These are phyloP conservation scores for Vireo altiloquus DNA, from an alignment of 2,113 vertebrate genomes.

Conservation along the genomic window DNA sequence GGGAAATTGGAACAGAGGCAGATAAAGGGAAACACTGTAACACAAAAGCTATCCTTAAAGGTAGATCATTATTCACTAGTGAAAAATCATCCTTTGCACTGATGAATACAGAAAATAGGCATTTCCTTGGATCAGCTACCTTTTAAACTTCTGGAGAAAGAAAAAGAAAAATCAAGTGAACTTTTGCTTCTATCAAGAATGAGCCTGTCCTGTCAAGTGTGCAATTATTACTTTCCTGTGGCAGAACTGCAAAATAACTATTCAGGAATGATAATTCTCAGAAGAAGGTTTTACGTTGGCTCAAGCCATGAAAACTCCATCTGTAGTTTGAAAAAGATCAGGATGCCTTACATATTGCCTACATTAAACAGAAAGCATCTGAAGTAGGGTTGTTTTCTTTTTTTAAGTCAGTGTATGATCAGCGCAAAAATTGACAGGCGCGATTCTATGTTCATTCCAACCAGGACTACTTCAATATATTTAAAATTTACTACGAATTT, in stretches of 20 bases:
- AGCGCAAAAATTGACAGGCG: background rate
- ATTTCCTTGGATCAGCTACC: background rate
- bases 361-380: background rate
- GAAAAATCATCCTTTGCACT: background rate
- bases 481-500: background rate
- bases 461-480: background rate
- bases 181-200: background rate
- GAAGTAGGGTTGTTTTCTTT: background rate
- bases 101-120: background rate
- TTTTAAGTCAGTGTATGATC: background rate
- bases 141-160: background rate
- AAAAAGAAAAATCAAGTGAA: background rate
- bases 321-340: background rate
- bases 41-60: background rate
- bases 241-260: background rate
- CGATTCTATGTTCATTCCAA: background rate
- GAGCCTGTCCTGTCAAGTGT: background rate
- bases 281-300: background rate
- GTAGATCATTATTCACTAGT: background rate
- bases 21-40: background rate
- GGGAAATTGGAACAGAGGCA: background rate
- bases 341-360: background rate
- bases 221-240: background rate
- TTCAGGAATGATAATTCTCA: background rate
- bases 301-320: background rate